phyloP scores from a whole-genome alignment of 2,888 invertebrate genomes.

The Campoplex nolae region DNA sequence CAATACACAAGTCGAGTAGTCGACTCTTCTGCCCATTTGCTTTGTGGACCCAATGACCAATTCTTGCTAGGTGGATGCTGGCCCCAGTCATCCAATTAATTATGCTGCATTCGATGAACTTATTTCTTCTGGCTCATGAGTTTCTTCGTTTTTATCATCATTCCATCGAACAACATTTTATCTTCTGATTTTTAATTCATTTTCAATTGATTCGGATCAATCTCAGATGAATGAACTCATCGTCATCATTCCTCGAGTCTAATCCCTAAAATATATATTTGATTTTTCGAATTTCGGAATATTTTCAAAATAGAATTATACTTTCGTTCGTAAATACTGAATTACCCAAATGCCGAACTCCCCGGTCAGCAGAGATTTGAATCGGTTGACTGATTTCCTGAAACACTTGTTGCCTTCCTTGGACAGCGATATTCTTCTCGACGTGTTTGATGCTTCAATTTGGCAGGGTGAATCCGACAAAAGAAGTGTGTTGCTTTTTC shows the following conservation, averaged over 20 bases:
- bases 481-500: slow-evolving; percentile 54
- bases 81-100: slow-evolving; percentile 25
- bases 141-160: neutral
- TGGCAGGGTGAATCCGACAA: slow-evolving; percentile 58
- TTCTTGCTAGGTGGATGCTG: slow-evolving; percentile 28
- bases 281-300: neutral
- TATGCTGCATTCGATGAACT: neutral
- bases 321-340: too few species aligned
- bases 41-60: neutral
- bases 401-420: slow-evolving; percentile 3
- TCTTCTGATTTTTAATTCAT: neutral
- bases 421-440: slow-evolving; percentile 44
- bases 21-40: slow-evolving; percentile 28
- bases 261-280: neutral
- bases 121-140: neutral
- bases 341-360: neutral
- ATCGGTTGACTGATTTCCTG: neutral
- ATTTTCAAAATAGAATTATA: too few species aligned
- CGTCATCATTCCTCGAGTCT: neutral
- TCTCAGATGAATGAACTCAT: neutral
- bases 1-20: slow-evolving; percentile 61
- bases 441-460: slow-evolving; percentile 64
- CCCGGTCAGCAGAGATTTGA: neutral
- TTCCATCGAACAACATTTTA: neutral
- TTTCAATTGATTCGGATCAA: neutral